A percentile compares a stretch with the other conserved stretches of the same genome.
Evolutionary conservation across 2,113 vertebrate species (phyloP).

Genomic region (Antigone vipio): DNA sequence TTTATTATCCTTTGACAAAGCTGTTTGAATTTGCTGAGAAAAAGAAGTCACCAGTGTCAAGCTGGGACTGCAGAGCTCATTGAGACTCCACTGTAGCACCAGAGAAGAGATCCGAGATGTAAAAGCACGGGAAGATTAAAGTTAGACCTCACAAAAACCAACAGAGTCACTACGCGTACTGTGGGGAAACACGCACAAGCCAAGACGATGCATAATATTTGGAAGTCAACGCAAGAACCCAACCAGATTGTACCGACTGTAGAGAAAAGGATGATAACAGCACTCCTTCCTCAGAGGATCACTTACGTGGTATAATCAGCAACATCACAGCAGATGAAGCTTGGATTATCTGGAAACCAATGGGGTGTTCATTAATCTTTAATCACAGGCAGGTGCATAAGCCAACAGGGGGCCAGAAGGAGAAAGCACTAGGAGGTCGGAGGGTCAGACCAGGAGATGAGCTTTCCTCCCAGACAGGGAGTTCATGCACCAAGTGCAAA

Average conservation of each 20-base stretch:
- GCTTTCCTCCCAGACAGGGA: not conserved
- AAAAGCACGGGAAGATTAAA: not conserved
- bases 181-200: not conserved
- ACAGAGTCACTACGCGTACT: not conserved
- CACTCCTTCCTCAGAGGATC: not conserved
- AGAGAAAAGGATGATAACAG: not conserved
- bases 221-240: not conserved
- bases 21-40: not conserved
- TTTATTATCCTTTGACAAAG: not conserved
- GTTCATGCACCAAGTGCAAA: not conserved
- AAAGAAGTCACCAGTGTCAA: not conserved
- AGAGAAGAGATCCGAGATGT: not conserved
- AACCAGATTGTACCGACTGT: not conserved
- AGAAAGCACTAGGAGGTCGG: not conserved
- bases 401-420: not conserved
- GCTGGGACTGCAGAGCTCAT: not conserved
- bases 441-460: not conserved
- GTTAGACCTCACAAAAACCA: not conserved
- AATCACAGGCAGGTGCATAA: not conserved
- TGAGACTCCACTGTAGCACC: not conserved
- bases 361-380: not conserved
- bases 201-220: not conserved
- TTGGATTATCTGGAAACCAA: not conserved
- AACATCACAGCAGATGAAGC: not conserved
- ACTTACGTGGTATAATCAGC: not conserved